Conservation (phyloP, 1,140 invertebrate genomes). For the Amphibalanus amphitrite region DNA sequence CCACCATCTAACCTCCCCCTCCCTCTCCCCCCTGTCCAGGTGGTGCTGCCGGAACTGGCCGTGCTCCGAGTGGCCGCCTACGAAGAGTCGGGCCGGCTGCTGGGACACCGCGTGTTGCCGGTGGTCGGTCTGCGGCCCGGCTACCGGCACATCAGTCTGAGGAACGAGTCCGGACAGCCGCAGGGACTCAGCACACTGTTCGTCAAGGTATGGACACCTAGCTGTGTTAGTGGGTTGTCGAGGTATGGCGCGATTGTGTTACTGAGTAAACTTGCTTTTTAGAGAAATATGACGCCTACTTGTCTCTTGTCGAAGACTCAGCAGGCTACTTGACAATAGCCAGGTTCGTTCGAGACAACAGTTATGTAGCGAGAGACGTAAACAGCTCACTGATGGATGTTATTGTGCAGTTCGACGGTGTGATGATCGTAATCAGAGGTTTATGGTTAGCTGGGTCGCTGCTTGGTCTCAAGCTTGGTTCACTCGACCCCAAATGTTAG, state of each 20-base stretch:
- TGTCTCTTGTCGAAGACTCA: no score
- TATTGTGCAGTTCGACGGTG: no score
- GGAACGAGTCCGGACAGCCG: constrained; percentile 88
- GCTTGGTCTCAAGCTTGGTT: no score
- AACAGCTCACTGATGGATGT: no score
- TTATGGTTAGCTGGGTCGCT: no score
- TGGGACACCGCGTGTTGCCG: constrained; percentile 90
- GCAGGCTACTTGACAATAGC: no score
- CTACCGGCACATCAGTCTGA: constrained; percentile 67
- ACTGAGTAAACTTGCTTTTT: no score
- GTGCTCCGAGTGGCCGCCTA: constrained; percentile 88
- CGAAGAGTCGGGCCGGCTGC: constrained; percentile 80
- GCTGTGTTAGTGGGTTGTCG: background rate
- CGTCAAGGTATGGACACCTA: constrained; percentile 44
- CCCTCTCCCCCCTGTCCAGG: constrained; percentile 32
- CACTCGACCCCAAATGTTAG: no score
- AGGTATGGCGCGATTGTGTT: background rate
- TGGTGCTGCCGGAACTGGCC: constrained; percentile 91
- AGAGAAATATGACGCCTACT: no score
- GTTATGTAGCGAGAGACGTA: no score
- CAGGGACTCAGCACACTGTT: constrained; percentile 75
- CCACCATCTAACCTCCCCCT: background rate
- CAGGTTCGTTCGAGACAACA: no score
- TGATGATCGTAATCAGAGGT: no score
- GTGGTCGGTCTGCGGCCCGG: constrained; percentile 90